These are phyloP conservation scores for Lobophora halterata DNA, from an alignment of 2,888 invertebrate species.

Conservation along the genomic window DNA sequence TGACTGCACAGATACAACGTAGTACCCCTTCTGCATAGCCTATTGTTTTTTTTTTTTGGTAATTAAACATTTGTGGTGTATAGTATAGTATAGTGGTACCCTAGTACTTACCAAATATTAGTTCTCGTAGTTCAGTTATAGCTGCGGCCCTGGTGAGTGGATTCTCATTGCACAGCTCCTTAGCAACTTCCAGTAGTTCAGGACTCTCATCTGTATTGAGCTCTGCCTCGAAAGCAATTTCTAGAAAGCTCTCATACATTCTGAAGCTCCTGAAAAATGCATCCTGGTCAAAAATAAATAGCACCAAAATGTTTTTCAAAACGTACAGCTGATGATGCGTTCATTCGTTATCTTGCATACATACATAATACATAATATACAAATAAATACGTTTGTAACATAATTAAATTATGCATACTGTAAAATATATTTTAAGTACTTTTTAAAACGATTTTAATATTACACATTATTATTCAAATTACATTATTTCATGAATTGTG, in stretches of 20 bases:
- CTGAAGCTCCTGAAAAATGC: constrained; percentile 3
- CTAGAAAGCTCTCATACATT: constrained; percentile 66
- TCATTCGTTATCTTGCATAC: too few relatives aligned
- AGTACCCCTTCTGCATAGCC: too few relatives aligned
- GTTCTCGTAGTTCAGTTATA: constrained; percentile 57
- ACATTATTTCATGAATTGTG: too few relatives aligned
- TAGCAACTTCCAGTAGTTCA: constrained; percentile 55
- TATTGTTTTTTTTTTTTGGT: too few relatives aligned
- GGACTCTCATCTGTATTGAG: constrained; percentile 57
- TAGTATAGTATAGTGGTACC: too few relatives aligned
- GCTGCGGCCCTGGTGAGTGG: constrained; percentile 53
- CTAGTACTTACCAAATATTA: constrained; percentile 68
- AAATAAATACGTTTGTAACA: background rate
- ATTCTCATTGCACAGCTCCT: constrained; percentile 60
- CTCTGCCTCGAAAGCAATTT: constrained; percentile 70
- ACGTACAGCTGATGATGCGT: too few relatives aligned
- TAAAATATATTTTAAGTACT: constrained; percentile 2
- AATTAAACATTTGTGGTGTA: too few relatives aligned
- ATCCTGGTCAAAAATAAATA: background rate
- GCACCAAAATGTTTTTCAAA: too few relatives aligned
- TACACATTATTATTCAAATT: too few relatives aligned
- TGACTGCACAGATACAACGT: too few relatives aligned
- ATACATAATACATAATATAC: too few relatives aligned
- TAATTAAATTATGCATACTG: too few relatives aligned
- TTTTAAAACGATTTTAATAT: constrained; percentile 2